Conservation (phyloP, 2,888 invertebrate genomes). For the Drosophila colorata region DNA sequence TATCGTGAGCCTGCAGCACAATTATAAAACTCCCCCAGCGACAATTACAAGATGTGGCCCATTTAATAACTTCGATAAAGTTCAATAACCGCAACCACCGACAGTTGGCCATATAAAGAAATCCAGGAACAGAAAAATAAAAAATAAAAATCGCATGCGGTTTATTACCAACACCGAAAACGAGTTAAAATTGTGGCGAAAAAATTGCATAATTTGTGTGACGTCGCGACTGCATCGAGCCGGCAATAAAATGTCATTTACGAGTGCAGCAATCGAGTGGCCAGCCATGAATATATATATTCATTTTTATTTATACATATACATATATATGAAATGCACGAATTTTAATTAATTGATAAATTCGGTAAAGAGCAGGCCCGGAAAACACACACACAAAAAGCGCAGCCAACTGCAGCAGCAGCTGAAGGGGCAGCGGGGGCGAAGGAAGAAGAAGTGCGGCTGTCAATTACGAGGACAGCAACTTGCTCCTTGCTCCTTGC, state of each 20-base stretch:
- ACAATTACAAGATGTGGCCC: slow-evolving; percentile 53
- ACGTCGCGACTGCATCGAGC: slow-evolving; percentile 60
- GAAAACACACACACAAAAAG: slow-evolving; percentile 26
- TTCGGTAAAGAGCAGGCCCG: slow-evolving; percentile 71
- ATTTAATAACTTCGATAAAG: slow-evolving; percentile 57
- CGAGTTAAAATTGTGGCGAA: slow-evolving; percentile 79
- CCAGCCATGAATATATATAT: slow-evolving; percentile 41
- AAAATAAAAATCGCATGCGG: slow-evolving; percentile 61
- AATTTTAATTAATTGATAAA: slow-evolving; percentile 82
- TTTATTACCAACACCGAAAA: slow-evolving; percentile 80
- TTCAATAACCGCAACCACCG: slow-evolving; percentile 72
- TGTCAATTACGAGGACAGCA: slow-evolving; percentile 75
- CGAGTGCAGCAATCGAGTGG: slow-evolving; percentile 48
- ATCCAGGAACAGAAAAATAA: slow-evolving; percentile 27
- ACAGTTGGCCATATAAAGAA: slow-evolving; percentile 63
- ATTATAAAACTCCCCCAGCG: slow-evolving; percentile 43
- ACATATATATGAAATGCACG: slow-evolving; percentile 73
- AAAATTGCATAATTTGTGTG: slow-evolving; percentile 81
- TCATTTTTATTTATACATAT: slow-evolving; percentile 36
- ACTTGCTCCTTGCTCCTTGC: slow-evolving; percentile 60
- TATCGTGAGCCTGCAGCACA: slow-evolving; percentile 5
- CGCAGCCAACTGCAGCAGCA: slow-evolving; percentile 7
- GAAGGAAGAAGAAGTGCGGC: slow-evolving; percentile 66
- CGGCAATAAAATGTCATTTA: slow-evolving; percentile 78
- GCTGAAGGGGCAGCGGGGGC: neutral